These are phyloP conservation scores for Remorina albescens DNA, from an alignment of 2,797 vertebrate species.

Conservation along the genomic window DNA sequence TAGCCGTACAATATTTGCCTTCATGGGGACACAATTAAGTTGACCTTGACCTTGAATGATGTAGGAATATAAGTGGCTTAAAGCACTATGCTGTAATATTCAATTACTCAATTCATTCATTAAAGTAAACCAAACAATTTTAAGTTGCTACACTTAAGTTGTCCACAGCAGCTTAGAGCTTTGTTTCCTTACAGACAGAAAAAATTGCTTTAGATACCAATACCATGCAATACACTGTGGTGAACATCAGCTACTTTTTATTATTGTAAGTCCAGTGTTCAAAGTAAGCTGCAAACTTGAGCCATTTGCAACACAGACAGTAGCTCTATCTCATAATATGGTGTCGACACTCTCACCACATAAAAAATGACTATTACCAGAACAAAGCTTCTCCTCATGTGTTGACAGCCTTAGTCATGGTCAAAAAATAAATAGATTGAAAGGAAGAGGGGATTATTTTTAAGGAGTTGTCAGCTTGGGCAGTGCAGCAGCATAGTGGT, in stretches of 20 bases:
- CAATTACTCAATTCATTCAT: too few species aligned
- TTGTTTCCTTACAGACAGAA: too few species aligned
- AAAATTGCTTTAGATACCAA: too few species aligned
- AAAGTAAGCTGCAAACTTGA: not conserved
- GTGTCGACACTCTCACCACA: not conserved
- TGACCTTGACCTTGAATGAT: too few species aligned
- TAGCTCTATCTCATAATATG: not conserved
- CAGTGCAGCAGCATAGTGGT: too few species aligned
- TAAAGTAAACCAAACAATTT: too few species aligned
- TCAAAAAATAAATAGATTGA: conserved; percentile 8
- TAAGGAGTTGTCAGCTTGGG: conserved; percentile 16
- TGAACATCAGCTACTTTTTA: not conserved
- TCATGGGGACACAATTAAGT: too few species aligned
- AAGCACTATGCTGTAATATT: too few species aligned
- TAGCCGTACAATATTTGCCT: too few species aligned
- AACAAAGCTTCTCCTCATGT: conserved; percentile 5
- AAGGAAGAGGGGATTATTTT: conserved; percentile 4
- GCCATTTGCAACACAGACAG: not conserved
- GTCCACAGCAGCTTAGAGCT: too few species aligned
- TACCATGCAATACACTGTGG: not conserved
- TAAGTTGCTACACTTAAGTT: too few species aligned
- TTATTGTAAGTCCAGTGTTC: not conserved
- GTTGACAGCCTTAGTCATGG: conserved; percentile 8
- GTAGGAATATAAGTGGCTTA: too few species aligned
- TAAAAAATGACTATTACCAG: conserved; percentile 5